phyloP scores from a whole-genome alignment of 2,888 invertebrate genomes.

The Xestia sexstrigata region DNA sequence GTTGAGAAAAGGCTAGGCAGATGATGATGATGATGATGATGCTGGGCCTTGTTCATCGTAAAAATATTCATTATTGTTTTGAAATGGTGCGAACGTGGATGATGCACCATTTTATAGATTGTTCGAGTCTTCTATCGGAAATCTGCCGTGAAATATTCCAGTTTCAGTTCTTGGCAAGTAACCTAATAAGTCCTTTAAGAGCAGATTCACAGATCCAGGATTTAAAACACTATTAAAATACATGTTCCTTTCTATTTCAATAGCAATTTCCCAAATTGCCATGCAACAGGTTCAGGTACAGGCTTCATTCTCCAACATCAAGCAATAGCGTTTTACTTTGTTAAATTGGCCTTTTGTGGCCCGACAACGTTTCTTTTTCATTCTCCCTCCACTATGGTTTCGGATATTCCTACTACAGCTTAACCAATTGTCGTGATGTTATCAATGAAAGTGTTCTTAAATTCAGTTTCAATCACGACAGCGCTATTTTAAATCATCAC shows the following conservation, averaged over 20 bases:
- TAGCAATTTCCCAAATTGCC: neutral
- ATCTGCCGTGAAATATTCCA: neutral
- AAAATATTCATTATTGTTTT: neutral
- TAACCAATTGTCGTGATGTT: neutral
- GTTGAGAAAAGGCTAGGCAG: too few relatives aligned
- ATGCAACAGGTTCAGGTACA: neutral
- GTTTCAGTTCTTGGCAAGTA: neutral
- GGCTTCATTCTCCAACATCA: neutral
- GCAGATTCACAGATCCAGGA: neutral
- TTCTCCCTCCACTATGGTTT: neutral
- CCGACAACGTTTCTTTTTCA: too few relatives aligned
- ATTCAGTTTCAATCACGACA: conserved; percentile 1
- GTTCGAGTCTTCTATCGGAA: neutral
- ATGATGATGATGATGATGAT: too few relatives aligned
- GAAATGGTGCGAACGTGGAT: neutral
- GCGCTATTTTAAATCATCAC: conserved; percentile 8
- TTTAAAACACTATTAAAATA: neutral
- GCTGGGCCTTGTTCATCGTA: too few relatives aligned
- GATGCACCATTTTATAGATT: neutral
- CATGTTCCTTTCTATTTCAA: neutral
- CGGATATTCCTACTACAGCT: neutral
- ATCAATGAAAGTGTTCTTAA: neutral
- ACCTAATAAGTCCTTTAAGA: neutral
- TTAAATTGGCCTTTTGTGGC: too few relatives aligned
- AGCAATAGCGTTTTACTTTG: too few relatives aligned